These are phyloP conservation scores for Drosophila gaucha DNA, from an alignment of 2,888 invertebrate genomes.

Conservation along the genomic window DNA sequence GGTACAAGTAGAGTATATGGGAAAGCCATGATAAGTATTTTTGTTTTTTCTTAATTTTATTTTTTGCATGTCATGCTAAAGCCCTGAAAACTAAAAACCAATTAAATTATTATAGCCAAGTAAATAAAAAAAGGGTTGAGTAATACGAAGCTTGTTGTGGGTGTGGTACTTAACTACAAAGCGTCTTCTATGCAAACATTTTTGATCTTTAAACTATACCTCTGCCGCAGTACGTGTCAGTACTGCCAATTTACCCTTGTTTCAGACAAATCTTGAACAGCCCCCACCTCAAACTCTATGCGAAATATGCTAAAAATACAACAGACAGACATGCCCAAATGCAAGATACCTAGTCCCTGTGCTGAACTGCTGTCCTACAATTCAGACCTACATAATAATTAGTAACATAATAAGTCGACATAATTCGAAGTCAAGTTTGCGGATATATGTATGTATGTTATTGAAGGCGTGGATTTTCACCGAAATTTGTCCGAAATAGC, in stretches of 20 bases:
- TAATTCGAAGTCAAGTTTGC: too few species aligned
- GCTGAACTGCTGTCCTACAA: too few species aligned
- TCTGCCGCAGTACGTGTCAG: background rate
- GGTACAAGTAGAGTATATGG: background rate
- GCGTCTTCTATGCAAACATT: background rate
- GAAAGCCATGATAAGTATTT: background rate
- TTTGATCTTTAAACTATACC: background rate
- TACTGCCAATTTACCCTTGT: too few species aligned
- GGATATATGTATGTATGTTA: too few species aligned
- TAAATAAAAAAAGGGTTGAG: background rate
- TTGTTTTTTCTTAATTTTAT: background rate
- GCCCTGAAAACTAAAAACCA: background rate
- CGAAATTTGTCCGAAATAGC: too few species aligned
- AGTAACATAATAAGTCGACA: too few species aligned
- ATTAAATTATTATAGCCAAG: background rate
- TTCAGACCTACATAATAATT: too few species aligned
- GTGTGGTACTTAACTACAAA: background rate
- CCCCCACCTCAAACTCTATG: background rate
- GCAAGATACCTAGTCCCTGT: too few species aligned
- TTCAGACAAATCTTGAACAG: too few species aligned
- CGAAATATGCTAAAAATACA: background rate
- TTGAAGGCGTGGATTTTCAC: too few species aligned
- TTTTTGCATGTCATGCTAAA: constrained; percentile 14
- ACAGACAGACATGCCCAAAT: background rate
- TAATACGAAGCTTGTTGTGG: background rate